A percentile compares a stretch with the other conserved stretches of the same genome.
Evolutionary conservation across 2,797 vertebrate genomes (phyloP).

Genomic region (Tolypeutes matacus): DNA sequence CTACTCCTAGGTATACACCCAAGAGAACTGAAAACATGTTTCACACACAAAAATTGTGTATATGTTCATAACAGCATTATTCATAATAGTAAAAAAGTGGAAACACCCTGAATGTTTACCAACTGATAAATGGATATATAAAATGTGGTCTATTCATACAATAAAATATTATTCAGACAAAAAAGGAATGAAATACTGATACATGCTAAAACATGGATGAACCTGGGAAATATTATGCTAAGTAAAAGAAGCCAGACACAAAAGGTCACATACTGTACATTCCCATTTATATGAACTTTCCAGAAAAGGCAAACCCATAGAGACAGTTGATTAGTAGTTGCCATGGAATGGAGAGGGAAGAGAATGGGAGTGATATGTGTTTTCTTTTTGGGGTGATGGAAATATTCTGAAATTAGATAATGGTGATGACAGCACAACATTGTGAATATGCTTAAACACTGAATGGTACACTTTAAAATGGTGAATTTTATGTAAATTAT

Average conservation of each 20-base stretch:
- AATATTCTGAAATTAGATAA: background rate
- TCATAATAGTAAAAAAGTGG: background rate
- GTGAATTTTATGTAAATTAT: background rate
- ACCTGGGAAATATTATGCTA: background rate
- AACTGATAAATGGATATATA: background rate
- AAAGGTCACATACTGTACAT: background rate
- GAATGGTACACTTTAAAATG: background rate
- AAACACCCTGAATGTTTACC: background rate
- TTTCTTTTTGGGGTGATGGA: background rate
- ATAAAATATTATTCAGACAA: background rate
- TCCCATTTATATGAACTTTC: background rate
- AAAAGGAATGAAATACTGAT: background rate
- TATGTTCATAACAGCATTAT: background rate
- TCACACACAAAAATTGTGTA: background rate
- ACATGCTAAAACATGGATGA: background rate
- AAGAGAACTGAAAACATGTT: background rate
- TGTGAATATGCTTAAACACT: background rate
- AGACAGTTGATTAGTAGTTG: background rate
- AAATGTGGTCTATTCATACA: background rate
- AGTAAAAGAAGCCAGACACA: background rate
- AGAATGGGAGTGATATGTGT: background rate
- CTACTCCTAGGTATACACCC: background rate
- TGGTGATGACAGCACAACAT: background rate
- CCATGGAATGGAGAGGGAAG: background rate
- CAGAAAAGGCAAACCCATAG: background rate